phyloP scores from a whole-genome alignment of 1,140 invertebrate genomes.

The Monomorium pharaonis region DNA sequence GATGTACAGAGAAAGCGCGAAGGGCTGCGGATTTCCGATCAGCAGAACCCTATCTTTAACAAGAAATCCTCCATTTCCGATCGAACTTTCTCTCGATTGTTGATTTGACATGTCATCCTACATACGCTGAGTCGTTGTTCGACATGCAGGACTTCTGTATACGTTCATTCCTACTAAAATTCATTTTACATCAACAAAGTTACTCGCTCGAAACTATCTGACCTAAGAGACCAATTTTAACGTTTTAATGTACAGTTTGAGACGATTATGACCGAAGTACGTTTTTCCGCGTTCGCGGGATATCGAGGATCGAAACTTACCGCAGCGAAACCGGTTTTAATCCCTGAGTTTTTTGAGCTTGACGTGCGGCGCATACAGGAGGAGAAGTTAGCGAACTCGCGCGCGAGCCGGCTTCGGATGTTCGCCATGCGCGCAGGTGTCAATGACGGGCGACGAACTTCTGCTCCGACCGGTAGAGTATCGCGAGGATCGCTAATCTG shows the following conservation, averaged over 20 bases:
- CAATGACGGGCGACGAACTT: constrained; percentile 63
- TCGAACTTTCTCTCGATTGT: constrained; percentile 9
- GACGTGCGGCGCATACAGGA: not conserved
- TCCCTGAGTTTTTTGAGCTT: not conserved
- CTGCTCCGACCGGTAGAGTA: constrained; percentile 4
- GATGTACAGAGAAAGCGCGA: constrained; percentile 63
- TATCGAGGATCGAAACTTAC: not conserved
- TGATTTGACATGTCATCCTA: not conserved
- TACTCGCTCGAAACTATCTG: not conserved
- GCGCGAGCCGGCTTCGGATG: not conserved
- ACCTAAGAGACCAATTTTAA: not conserved
- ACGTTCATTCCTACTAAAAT: not conserved
- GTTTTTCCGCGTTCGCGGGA: constrained; percentile 11
- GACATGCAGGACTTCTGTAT: too few species aligned
- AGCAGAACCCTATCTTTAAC: constrained; percentile 49
- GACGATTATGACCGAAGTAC: not conserved
- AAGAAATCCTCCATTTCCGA: constrained; percentile 40
- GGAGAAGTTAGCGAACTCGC: constrained; percentile 35
- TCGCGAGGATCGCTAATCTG: constrained; percentile 70
- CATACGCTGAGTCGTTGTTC: not conserved
- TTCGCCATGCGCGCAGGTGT: constrained; percentile 69
- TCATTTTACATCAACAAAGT: not conserved
- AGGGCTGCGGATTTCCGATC: constrained; percentile 71
- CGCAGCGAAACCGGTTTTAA: constrained; percentile 42
- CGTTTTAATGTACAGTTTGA: not conserved